Base-by-base conservation (phyloP, 2,113 vertebrate species). In the Pituophis catenifer region DNA sequence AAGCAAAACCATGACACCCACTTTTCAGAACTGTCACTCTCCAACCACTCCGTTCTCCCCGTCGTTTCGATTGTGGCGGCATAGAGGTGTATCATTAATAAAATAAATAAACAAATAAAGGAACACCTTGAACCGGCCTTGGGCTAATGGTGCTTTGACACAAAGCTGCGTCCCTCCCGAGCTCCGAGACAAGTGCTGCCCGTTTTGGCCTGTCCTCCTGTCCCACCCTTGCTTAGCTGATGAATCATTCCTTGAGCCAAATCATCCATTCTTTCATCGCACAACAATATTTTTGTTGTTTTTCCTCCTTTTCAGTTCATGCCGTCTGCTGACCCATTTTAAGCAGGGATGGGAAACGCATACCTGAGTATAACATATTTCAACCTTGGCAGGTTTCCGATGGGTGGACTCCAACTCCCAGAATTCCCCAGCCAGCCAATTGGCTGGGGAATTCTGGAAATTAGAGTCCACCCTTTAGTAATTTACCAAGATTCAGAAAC, bases 281-380 rank as follows among this genome's bases (percentile, higher is more conserved):
- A 21, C 33, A 81, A 3, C 75, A 81, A 81, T 3, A 29, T 90
- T 62, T 62, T 17, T 90, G 8, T 55, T 88, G 12, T 65, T 26
- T 15, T 26, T 17, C 57, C 33, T 48, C 23, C 5, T 38, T 44
- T 90, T 90, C 44, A 33, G 17, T 21, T 29, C 24, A 53, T 52
- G 53, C 24, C 54, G 81, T 89, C 92, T 50, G 38, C 57, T 85
- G 88, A 89, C 53, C 92, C 65, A 85, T 89, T 93, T 93, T 85
- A 57, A 8, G 87, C 75, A 8, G 53, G 3, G 44, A 11, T 23
- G 24, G 59, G 8, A 70, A 88, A 88, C 0, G 9, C 65, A 48
- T 52, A 70, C 52, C 9, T 53, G 75, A 33, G 29, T 70, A 17
- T 70, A 70, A 70, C 29, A 70, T 70, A 33, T 70, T 29, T 70